These are phyloP conservation scores for Sinosuthora webbiana DNA, from an alignment of 2,113 vertebrate genomes.

Conservation along the genomic window DNA sequence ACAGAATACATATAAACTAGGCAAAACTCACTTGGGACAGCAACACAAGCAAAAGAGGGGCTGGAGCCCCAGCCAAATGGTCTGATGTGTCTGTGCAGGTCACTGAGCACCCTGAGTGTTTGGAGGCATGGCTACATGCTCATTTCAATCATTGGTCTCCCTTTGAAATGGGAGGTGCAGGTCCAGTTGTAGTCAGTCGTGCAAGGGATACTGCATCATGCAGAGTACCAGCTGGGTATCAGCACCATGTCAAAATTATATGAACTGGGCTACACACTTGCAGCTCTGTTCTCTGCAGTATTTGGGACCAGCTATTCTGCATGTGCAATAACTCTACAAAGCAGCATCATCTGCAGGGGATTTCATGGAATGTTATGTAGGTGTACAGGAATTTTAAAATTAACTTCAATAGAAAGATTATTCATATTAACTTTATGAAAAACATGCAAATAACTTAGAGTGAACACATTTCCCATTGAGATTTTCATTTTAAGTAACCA, in stretches of 20 bases:
- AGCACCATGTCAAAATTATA: not conserved
- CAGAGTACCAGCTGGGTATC: not conserved
- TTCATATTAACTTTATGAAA: not conserved
- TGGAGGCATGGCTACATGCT: not conserved
- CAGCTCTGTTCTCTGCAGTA: not conserved
- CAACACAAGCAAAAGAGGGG: not conserved
- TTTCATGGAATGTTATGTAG: not conserved
- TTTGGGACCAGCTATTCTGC: not conserved
- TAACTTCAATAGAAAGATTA: not conserved
- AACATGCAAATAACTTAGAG: not conserved
- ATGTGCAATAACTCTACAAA: not conserved
- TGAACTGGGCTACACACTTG: not conserved
- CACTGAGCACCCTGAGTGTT: not conserved
- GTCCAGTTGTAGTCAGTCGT: not conserved
- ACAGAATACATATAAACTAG: not conserved
- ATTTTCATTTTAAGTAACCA: not conserved
- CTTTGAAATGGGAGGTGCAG: not conserved
- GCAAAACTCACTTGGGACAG: not conserved
- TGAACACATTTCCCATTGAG: not conserved
- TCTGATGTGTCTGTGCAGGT: not conserved
- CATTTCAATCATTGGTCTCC: not conserved
- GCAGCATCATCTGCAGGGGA: not conserved
- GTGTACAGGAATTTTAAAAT: not conserved
- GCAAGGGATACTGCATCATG: not conserved
- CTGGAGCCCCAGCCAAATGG: not conserved